These are phyloP conservation scores for Rhagologus leucostigma DNA, from an alignment of 2,113 vertebrate species.

Conservation along the genomic window DNA sequence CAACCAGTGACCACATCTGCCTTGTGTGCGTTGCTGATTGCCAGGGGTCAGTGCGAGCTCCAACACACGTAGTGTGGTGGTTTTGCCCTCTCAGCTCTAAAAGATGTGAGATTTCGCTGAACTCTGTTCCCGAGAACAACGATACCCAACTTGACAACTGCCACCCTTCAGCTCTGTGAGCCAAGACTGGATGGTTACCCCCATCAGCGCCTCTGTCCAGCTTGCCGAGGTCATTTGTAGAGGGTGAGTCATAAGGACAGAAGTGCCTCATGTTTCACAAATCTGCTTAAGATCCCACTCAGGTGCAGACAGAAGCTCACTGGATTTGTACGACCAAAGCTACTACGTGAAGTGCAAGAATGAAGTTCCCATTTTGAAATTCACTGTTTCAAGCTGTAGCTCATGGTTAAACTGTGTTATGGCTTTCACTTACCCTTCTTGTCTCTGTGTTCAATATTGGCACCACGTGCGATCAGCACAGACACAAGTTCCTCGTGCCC, in stretches of 20 bases:
- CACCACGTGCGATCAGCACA: conserved; percentile 92
- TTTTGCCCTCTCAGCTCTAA: not conserved
- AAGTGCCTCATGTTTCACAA: not conserved
- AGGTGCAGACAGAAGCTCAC: not conserved
- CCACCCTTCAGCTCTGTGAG: not conserved
- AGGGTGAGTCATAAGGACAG: rapidly evolving
- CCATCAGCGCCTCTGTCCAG: not conserved
- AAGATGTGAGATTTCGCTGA: not conserved
- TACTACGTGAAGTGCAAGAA: not conserved
- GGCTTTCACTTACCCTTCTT: conserved; percentile 85
- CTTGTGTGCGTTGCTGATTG: not conserved
- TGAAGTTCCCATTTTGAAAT: not conserved
- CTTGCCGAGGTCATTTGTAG: not conserved
- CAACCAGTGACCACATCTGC: not conserved
- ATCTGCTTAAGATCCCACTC: not conserved
- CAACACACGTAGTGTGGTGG: rapidly evolving
- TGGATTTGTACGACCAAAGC: rapidly evolving
- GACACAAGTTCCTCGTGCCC: conserved; percentile 98
- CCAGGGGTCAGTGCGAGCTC: not conserved
- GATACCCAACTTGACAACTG: not conserved
- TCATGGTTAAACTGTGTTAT: not conserved
- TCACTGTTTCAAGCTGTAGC: not conserved
- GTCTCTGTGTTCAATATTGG: conserved; percentile 97
- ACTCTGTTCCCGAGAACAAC: not conserved
- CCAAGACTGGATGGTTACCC: not conserved